A percentile compares a stretch with the other conserved stretches of the same genome.
Conservation (phyloP, 1,140 invertebrate species). For the Apocrypta bakeri region DNA sequence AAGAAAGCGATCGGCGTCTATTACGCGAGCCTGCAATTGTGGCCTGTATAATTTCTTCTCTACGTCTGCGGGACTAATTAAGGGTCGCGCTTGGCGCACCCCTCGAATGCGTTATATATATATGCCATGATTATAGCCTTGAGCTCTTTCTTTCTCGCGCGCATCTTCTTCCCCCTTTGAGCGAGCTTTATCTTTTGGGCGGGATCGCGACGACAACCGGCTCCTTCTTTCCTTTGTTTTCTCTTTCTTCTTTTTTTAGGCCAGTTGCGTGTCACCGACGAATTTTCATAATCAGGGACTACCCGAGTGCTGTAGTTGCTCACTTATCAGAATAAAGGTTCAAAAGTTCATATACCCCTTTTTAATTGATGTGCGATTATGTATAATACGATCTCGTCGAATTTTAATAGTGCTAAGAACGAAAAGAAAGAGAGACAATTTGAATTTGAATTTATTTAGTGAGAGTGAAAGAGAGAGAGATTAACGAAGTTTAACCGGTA, state of each 20-base stretch:
- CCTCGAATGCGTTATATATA: conserved; percentile 42
- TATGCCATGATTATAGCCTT: conserved; percentile 35
- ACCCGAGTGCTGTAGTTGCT: neutral
- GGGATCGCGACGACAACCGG: neutral
- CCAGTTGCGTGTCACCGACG: neutral
- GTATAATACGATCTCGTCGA: neutral
- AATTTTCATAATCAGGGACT: neutral
- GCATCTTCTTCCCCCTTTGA: conserved; percentile 10
- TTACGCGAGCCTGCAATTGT: conserved; percentile 39
- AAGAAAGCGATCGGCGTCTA: conserved; percentile 23
- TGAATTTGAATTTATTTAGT: too few relatives aligned
- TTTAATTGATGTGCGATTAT: neutral
- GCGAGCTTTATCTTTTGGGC: neutral
- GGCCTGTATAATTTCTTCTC: conserved; percentile 41
- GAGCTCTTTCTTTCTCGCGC: neutral
- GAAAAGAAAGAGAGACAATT: too few relatives aligned
- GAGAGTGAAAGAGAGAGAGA: too few relatives aligned
- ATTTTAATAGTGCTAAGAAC: too few relatives aligned
- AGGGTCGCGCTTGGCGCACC: conserved; percentile 31
- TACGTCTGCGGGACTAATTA: conserved; percentile 26
- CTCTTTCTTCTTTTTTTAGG: neutral
- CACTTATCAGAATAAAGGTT: too few relatives aligned
- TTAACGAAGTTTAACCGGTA: too few relatives aligned
- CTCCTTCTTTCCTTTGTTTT: neutral
- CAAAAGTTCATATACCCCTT: neutral